Evolutionary conservation across 1,140 invertebrate species (phyloP), one percentile per base, ranked within the genome.

Genomic region (Chymomyza costata): DNA sequence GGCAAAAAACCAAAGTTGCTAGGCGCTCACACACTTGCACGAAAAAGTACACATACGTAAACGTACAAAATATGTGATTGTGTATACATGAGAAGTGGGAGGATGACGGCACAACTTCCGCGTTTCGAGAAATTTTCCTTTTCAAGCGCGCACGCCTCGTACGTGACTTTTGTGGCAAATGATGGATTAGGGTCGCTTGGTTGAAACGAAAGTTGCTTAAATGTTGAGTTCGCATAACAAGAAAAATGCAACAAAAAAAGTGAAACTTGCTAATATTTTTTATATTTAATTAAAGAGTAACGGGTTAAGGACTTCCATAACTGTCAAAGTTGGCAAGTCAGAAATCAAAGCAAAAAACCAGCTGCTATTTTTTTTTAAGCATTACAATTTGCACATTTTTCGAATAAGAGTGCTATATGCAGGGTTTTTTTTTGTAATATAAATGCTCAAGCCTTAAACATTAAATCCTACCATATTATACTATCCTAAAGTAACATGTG

Each of bases 161-260:
- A 78, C 73, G 73, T 78, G 73, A 78, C 73, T 80, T 78, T 80
- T 80, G 63, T 65, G 63, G 55, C 50, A 80, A 78, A 78, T 78
- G 73, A 78, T 73, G 73, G 73, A 78, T 78, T 76, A 68, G 64
- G 39, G 41, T 35, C 53, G 47, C 13, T 44, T 18, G 21, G 34
- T 10, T 28, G 17, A 14, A 8, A 1, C 7, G 45, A 11, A 0
- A 41, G 25, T 28, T 28, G 5, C 25, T 28, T 28, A 5, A 10
- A 6, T 28, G 25, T 28, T 10, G 25, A 25, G 8, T 25, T 3
- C 32, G 32, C 3, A 3, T 34, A 14, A n/a, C 6, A 34, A 14
- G 3, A n/a, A 34, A 34, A 34, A 34, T 10, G 11, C 32, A 51
- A 51, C n/a, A 41, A 41, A 37, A 65, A 71, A 71, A 71, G 68